These are phyloP conservation scores for Octomys mimax DNA, from an alignment of 2,797 vertebrate genomes.

Conservation along the genomic window DNA sequence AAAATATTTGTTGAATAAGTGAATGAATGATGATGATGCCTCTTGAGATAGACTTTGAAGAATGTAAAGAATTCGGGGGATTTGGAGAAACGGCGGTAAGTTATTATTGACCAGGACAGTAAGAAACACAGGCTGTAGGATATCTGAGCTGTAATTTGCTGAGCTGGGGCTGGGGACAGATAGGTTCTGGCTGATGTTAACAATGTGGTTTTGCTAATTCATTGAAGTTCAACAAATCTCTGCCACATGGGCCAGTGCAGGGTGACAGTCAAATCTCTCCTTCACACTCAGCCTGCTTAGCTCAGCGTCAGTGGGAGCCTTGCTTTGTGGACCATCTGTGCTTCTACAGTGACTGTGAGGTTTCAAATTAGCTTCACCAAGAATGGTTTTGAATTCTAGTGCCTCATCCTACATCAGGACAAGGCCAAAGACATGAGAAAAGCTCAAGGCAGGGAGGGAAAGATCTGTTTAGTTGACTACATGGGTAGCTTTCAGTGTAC, in stretches of 20 bases:
- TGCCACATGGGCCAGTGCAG: background rate
- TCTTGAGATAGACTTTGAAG: slow-evolving; percentile 1
- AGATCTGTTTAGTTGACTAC: background rate
- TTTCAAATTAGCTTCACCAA: slow-evolving; percentile 25
- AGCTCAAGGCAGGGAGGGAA: background rate
- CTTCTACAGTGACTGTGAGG: slow-evolving; percentile 34
- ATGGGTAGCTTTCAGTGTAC: background rate
- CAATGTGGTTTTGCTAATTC: slow-evolving; percentile 56
- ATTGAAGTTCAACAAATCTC: slow-evolving; percentile 41
- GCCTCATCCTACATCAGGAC: background rate
- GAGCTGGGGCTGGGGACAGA: background rate
- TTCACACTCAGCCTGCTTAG: background rate
- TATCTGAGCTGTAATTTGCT: background rate
- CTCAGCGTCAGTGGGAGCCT: background rate
- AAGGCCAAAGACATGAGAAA: background rate
- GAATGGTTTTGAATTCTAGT: slow-evolving; percentile 60
- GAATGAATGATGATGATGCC: background rate
- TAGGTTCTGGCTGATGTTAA: slow-evolving; percentile 1
- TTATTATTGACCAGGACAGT: background rate
- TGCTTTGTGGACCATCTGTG: slow-evolving; percentile 28
- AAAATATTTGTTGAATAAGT: slow-evolving; percentile 29
- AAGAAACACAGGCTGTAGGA: background rate
- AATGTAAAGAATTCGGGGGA: background rate
- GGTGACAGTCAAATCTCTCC: background rate
- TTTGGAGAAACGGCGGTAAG: background rate